phyloP scores from a whole-genome alignment of 2,888 invertebrate genomes.

The Drosophila birchii region DNA sequence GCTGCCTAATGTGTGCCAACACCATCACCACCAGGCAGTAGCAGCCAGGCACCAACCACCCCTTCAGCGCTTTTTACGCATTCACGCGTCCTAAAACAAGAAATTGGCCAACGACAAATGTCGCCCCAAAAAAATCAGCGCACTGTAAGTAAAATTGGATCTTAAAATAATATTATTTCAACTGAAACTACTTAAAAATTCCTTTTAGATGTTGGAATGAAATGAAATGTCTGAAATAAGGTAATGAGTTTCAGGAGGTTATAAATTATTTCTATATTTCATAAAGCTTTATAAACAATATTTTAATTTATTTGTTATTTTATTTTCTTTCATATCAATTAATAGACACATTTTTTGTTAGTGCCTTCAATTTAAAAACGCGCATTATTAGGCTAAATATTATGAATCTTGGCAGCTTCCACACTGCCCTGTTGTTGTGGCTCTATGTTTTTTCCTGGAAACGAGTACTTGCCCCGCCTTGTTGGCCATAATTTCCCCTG shows the following conservation, averaged over 20 bases:
- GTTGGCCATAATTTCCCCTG: conserved; percentile 68
- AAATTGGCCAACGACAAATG: conserved; percentile 50
- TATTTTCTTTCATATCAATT: not conserved
- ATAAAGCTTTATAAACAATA: not conserved
- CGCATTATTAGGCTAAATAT: conserved; percentile 67
- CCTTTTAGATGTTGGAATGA: too few species aligned
- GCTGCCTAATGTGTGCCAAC: conserved; percentile 74
- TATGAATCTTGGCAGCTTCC: conserved; percentile 57
- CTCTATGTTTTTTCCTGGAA: conserved; percentile 15
- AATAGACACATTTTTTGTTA: not conserved
- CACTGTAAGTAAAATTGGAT: not conserved
- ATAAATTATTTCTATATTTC: not conserved
- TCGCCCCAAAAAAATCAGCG: conserved; percentile 12
- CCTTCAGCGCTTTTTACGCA: conserved; percentile 67
- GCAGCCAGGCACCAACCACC: conserved; percentile 7
- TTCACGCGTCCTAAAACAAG: conserved; percentile 65
- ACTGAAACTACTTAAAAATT: too few species aligned
- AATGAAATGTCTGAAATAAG: not conserved
- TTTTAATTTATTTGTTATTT: not conserved
- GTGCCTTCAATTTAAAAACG: conserved; percentile 10
- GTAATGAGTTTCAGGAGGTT: not conserved
- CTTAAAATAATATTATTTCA: not conserved
- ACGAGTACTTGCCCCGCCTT: conserved; percentile 15
- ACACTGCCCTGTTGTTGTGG: conserved; percentile 40
- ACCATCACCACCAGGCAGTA: conserved; percentile 32